Conservation (phyloP, 1,140 invertebrate species). For the Cotesia typhae region DNA sequence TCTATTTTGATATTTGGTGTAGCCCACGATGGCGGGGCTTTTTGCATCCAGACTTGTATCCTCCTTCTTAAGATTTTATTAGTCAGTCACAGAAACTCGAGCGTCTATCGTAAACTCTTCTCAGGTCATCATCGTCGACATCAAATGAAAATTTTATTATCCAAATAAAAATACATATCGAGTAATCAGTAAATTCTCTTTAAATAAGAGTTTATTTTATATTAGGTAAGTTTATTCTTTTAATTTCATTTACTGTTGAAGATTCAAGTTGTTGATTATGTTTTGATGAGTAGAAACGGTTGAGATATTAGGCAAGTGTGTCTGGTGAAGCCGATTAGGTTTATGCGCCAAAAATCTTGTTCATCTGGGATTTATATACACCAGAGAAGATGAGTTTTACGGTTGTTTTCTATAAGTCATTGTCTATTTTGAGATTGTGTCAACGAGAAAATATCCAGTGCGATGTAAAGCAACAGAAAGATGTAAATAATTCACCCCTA, state of each 20-base stretch:
- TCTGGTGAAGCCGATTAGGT: constrained; percentile 20
- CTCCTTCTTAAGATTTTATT: constrained; percentile 54
- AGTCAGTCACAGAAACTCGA: constrained; percentile 59
- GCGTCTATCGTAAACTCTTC: constrained; percentile 28
- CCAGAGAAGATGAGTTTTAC: constrained; percentile 43
- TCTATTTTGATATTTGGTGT: constrained; percentile 55
- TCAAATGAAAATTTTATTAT: not conserved
- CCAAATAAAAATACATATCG: not conserved
- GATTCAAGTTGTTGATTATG: constrained; percentile 21
- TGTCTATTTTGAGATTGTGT: constrained; percentile 56
- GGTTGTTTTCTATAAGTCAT: constrained; percentile 52
- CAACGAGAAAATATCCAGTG: constrained; percentile 17
- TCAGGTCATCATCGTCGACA: constrained; percentile 13
- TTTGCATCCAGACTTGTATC: constrained; percentile 41
- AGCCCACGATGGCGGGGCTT: constrained; percentile 46
- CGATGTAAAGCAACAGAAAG: not conserved
- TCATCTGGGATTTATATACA: constrained; percentile 55
- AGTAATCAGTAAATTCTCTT: no score
- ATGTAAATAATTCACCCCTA: constrained; percentile 15
- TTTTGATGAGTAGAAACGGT: constrained; percentile 43
- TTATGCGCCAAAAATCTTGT: constrained; percentile 19
- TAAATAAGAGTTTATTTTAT: no score
- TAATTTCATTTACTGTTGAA: not conserved
- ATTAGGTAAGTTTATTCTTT: no score
- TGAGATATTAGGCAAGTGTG: constrained; percentile 13